phyloP scores from a whole-genome alignment of 2,797 vertebrate genomes.

The Coilia nasus region DNA sequence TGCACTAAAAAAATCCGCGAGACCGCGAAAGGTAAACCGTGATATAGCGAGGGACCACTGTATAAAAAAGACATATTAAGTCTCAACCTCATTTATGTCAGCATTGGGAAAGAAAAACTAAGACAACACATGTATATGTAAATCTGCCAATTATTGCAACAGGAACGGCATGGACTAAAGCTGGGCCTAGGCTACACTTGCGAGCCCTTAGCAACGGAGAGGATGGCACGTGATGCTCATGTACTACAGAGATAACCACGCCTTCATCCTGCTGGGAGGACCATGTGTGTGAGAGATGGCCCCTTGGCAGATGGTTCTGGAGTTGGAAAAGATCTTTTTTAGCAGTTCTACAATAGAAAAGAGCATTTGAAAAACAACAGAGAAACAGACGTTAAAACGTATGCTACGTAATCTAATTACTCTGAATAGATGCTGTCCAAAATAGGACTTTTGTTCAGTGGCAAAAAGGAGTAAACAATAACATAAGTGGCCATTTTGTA shows the following conservation, averaged over 20 bases:
- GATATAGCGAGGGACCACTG: too few relatives aligned
- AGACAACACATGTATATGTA: not conserved
- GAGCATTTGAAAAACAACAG: not conserved
- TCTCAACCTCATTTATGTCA: not conserved
- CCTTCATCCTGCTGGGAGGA: conserved; percentile 56
- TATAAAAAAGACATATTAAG: not conserved
- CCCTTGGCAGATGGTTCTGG: conserved; percentile 61
- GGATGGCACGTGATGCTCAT: not conserved
- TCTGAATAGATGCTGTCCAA: not conserved
- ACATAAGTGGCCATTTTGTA: not conserved
- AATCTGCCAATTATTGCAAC: conserved; percentile 8
- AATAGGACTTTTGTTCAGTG: not conserved
- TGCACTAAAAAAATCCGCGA: too few relatives aligned
- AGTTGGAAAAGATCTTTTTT: not conserved
- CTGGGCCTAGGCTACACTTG: not conserved
- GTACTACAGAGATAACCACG: not conserved
- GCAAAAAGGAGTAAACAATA: not conserved
- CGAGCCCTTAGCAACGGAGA: not conserved
- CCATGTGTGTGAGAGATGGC: conserved; percentile 51
- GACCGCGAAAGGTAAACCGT: too few relatives aligned
- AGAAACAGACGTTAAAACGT: not conserved
- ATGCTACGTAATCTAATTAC: not conserved
- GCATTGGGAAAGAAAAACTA: not conserved
- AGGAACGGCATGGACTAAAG: not conserved
- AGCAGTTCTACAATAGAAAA: not conserved